phyloP scores from a whole-genome alignment of 2,113 vertebrate genomes.

The Protobothrops flavoviridis region DNA sequence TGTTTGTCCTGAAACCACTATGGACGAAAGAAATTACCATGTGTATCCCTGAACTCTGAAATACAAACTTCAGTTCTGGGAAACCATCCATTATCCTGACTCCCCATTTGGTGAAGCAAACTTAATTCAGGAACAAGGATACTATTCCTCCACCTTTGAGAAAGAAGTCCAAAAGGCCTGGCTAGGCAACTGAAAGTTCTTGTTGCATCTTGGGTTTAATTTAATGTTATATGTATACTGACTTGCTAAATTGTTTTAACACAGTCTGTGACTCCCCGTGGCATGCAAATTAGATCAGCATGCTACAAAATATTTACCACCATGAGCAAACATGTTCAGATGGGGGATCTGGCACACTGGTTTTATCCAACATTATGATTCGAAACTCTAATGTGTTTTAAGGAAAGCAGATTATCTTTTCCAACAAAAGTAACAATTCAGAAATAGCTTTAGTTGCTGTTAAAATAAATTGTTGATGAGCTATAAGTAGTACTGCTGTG shows the following conservation, averaged over 20 bases:
- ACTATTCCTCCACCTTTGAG: background rate
- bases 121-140: background rate
- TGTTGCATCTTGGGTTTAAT: slow-evolving; percentile 13
- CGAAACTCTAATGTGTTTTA: slow-evolving; percentile 24
- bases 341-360: slow-evolving; percentile 23
- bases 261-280: slow-evolving; percentile 21
- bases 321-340: slow-evolving; percentile 32
- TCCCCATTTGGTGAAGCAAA: background rate
- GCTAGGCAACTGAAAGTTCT: background rate
- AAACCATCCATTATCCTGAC: background rate
- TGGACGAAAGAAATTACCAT: background rate
- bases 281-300: slow-evolving; percentile 38
- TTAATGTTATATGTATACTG: slow-evolving; percentile 24
- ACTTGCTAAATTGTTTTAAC: slow-evolving; percentile 32
- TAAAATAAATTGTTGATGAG: slow-evolving; percentile 31
- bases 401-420: slow-evolving; percentile 8
- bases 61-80: background rate
- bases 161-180: background rate
- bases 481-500: slow-evolving; percentile 20
- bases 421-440: slow-evolving; percentile 18
- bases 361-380: slow-evolving; percentile 32
- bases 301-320: slow-evolving; percentile 37
- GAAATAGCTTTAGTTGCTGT: slow-evolving; percentile 22
- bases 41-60: background rate
- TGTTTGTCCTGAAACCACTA: background rate